Base-by-base conservation (phyloP, 2,797 vertebrate genomes). In the Poliocrania exsul region DNA sequence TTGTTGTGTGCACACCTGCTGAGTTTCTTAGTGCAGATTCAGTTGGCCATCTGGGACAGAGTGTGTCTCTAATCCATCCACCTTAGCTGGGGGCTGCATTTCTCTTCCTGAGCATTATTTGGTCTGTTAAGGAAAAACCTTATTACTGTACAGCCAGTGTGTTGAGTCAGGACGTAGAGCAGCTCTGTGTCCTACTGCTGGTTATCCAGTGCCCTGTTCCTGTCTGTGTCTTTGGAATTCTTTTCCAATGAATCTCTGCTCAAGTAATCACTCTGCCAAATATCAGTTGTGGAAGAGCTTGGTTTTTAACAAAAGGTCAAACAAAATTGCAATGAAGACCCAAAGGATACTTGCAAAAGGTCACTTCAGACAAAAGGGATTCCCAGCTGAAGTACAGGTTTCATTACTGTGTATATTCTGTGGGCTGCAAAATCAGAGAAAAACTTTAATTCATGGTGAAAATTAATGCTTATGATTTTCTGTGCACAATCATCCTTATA, bases 271-370 rank as follows among this genome's bases (percentile, higher is more conserved):
- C 71, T 89, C 86, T 29, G 71, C 84, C 84, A 96, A 97, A 96
- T 81, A 97, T 37, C 92, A 91, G 84, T 81, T 88, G 81, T 71
- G 46, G 61, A 88, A 92, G 69, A 93, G 88, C 79, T 70, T 79
- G 72, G 74, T 65, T 95, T 95, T 93, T 86, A 93, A 79, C 70
- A 88, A 96, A 96, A 96, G 94, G 91, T 93, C 94, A 93, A 83
- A 91, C 74, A 94, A 97, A 96, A 97, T 94, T 96, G 91, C 92
- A 92, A 9, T 49, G 58, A 81, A 88, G 94, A 46, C 95, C 72
- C 89, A 24, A 9, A 85, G 62, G 91, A 93, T 81, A 38, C 81
- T 81, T 83, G 31, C 31, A 72, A 97, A 97, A 97, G 94, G 93
- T 96, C 91, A 79, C 75, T 88, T 86, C 87, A 85, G 81, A 94